Conservation (phyloP, 2,888 invertebrate genomes). For the Drosophila meridionalis region DNA sequence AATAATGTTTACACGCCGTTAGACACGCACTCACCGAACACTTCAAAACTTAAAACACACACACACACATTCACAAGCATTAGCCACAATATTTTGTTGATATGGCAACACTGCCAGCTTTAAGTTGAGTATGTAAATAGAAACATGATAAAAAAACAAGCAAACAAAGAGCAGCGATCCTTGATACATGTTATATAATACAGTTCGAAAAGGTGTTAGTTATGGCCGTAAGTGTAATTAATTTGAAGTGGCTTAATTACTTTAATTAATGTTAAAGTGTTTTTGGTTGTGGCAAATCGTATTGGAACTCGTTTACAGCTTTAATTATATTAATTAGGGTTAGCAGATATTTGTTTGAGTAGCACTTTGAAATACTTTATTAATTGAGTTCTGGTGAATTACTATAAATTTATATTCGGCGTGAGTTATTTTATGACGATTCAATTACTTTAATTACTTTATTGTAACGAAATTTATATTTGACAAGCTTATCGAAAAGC, state of each 20-base stretch:
- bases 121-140: not conserved
- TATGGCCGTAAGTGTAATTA: not conserved
- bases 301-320: not conserved
- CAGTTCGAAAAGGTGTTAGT: not conserved
- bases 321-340: not conserved
- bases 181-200: too few species aligned
- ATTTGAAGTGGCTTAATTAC: not conserved
- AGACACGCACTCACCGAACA: conserved; percentile 34
- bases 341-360: not conserved
- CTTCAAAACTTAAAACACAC: conserved; percentile 17
- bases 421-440: not conserved
- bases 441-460: not conserved
- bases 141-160: not conserved
- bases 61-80: conserved; percentile 14
- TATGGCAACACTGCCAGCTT: conserved; percentile 13
- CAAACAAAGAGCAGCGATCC: not conserved
- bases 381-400: not conserved
- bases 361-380: not conserved
- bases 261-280: not conserved
- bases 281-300: not conserved
- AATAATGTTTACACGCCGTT: conserved; percentile 38
- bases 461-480: not conserved
- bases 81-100: conserved; percentile 14
- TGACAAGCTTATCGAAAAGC: not conserved
- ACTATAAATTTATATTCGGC: not conserved